phyloP scores from a whole-genome alignment of 1,140 invertebrate genomes.

The Reticulitermes speratus region DNA sequence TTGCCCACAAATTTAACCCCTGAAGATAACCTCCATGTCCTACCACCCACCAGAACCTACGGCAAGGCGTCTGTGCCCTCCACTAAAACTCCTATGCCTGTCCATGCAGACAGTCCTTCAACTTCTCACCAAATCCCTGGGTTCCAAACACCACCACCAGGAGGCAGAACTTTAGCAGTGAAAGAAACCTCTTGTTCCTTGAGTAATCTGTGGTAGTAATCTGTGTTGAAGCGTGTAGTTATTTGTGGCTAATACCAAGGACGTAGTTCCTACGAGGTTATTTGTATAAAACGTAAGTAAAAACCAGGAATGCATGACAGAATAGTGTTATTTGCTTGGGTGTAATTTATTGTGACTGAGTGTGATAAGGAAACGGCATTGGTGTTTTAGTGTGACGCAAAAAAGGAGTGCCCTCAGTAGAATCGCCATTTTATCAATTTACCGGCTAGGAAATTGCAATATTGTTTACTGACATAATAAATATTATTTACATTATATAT shows the following conservation, averaged over 20 bases:
- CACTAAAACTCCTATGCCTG: no score
- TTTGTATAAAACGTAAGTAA: constrained; percentile 32
- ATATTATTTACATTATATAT: background rate
- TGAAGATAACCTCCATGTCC: no score
- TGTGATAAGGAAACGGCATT: background rate
- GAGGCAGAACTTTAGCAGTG: no score
- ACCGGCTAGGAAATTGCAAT: constrained; percentile 26
- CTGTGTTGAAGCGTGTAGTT: constrained; percentile 32
- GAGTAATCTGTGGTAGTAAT: no score
- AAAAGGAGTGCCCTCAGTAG: constrained; percentile 27
- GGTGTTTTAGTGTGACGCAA: constrained; percentile 26
- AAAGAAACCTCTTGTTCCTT: no score
- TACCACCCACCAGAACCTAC: no score
- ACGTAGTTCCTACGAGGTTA: constrained; percentile 30
- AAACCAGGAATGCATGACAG: constrained; percentile 1
- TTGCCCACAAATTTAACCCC: no score
- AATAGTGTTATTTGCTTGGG: background rate
- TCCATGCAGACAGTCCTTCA: no score
- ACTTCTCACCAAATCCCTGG: no score
- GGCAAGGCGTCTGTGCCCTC: no score
- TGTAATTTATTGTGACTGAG: background rate
- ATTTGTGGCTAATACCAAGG: constrained; percentile 27
- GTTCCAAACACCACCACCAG: no score
- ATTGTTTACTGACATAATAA: background rate
- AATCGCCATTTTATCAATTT: constrained; percentile 30